These are phyloP conservation scores for Volucella inflata DNA, from an alignment of 2,888 invertebrate species.

Conservation along the genomic window DNA sequence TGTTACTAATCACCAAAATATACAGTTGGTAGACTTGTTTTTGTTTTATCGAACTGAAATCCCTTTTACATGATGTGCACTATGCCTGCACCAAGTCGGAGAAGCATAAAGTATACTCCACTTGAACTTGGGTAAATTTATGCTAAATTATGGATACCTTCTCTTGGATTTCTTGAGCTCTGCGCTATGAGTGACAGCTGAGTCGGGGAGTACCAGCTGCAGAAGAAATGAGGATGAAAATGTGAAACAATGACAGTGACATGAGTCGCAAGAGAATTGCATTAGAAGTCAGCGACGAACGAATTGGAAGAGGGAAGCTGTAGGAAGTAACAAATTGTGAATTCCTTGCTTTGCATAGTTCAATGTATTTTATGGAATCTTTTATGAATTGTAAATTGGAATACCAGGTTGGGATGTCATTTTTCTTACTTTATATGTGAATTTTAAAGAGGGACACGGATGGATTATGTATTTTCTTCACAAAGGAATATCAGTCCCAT, in stretches of 20 bases:
- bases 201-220: constrained; percentile 70
- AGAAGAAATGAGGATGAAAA: constrained; percentile 67
- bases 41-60: background rate
- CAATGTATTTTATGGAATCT: constrained; percentile 69
- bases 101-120: background rate
- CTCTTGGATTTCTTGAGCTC: constrained; percentile 29
- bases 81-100: constrained; percentile 56
- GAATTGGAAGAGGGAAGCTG: background rate
- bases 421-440: constrained; percentile 48
- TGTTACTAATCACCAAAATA: constrained; percentile 56
- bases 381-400: constrained; percentile 68
- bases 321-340: constrained; percentile 63
- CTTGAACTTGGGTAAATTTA: constrained; percentile 50
- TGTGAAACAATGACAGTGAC: constrained; percentile 74
- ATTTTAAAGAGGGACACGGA: constrained; percentile 17
- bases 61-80: constrained; percentile 39
- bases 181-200: constrained; percentile 71
- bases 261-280: constrained; percentile 62
- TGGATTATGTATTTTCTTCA: background rate
- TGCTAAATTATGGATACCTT: constrained; percentile 72
- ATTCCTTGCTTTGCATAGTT: constrained; percentile 69
- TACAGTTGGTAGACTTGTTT: constrained; percentile 8
- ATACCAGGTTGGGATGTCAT: constrained; percentile 32
- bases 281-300: constrained; percentile 25
- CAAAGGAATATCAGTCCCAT: too few species aligned